Evolutionary conservation across 2,113 vertebrate genomes (phyloP), one percentile per base, ranked within the genome.

Genomic region (Pithys albifrons): DNA sequence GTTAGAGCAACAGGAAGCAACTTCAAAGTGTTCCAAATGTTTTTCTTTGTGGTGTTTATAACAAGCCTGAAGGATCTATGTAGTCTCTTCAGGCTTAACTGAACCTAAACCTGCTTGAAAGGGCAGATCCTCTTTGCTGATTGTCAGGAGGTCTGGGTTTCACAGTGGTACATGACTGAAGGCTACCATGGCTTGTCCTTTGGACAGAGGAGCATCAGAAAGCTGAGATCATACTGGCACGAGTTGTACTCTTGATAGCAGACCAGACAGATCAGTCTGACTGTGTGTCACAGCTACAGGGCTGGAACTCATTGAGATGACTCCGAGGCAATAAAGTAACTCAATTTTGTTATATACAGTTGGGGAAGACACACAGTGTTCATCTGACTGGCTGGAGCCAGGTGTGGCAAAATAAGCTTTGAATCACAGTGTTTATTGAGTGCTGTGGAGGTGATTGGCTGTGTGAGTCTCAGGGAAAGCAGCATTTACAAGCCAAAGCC

Each of bases 381-480:
- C 27, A 59, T 39, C 59, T 77, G 55, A 83, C 16, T 35, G 54
- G 46, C 64, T 92, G 83, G 59, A 86, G 31, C 23, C 19, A 45
- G 24, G 29, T 67, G 29, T 74, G 28, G 43, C 54, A 82, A 82
- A 85, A 73, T 65, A 75, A 87, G 28, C 48, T 91, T 81, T 83
- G 87, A 64, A 66, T 35, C 0, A 37, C 43, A 46, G 28, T 80
- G 28, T 83, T 92, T 76, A 52, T 49, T 66, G 57, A 91, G 29
- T 77, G 65, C 51, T 70, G 0, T 15, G 74, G 61, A 81, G 75
- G 24, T 70, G 85, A 54, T 35, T 59, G 23, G 35, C 75, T 89
- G 1, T 25, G 43, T 35, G 48, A 88, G 58, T 29, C 66, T 64
- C 0, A 0, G 45, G 49, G 43, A 46, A 49, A 0, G 3, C 18